These are phyloP conservation scores for Premnoplex brunnescens DNA, from an alignment of 2,797 vertebrate genomes.

Conservation along the genomic window DNA sequence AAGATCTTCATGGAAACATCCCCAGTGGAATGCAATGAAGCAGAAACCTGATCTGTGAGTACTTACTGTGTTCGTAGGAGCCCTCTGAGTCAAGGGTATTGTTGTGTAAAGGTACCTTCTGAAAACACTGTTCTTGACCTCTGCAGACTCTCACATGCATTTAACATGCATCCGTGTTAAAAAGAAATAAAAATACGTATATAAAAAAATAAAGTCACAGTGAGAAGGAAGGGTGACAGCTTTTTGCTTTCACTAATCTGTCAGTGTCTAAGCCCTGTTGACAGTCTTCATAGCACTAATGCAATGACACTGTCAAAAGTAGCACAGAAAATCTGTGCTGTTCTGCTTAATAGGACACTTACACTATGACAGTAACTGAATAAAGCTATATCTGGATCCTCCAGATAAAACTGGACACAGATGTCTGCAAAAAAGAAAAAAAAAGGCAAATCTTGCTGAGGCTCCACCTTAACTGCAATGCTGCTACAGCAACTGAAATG, in stretches of 20 bases:
- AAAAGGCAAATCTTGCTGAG: not conserved
- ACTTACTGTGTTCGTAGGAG: not conserved
- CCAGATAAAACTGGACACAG: not conserved
- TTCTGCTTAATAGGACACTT: not conserved
- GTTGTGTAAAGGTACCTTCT: not conserved
- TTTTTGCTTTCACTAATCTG: not conserved
- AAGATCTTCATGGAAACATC: not conserved
- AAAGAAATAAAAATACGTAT: not conserved
- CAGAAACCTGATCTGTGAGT: not conserved
- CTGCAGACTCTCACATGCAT: not conserved
- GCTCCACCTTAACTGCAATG: not conserved
- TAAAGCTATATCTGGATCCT: not conserved
- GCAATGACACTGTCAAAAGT: not conserved
- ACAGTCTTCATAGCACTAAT: not conserved
- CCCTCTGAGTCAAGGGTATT: not conserved
- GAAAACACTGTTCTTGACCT: not conserved
- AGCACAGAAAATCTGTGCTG: not conserved
- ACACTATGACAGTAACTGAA: not conserved
- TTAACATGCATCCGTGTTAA: not conserved
- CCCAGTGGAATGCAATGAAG: not conserved
- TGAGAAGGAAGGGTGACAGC: not conserved
- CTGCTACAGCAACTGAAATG: not conserved
- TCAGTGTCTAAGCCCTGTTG: not conserved
- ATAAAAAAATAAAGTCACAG: not conserved
- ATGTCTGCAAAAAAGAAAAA: not conserved